Base-by-base conservation (phyloP, 2,888 invertebrate genomes). In the Theretra japonica region DNA sequence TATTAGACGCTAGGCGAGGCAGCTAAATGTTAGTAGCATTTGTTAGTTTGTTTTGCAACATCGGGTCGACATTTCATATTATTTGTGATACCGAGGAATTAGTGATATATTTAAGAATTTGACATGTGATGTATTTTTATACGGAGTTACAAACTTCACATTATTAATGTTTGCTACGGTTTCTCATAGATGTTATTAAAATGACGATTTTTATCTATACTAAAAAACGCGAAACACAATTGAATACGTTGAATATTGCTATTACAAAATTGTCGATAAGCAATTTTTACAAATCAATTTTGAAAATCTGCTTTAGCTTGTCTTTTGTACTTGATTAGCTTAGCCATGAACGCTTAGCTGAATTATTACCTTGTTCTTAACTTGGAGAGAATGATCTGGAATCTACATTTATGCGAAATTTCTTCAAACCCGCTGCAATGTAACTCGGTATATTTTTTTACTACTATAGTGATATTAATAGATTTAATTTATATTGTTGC, bases 41-140 rank as follows among this genome's bases (percentile, higher is more conserved):
- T 48, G 15, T 65, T 21, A 17, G 23, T 7, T 65, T 65, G 19
- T 65, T 65, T 48, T 23, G 41, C 23, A 23, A 48, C 48, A 65
- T 17, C 7, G 25, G 50, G 53, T 62, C 48, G 58, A 70, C 30
- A 62, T 60, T 30, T 48, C 30, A 50, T 70, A 62, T 70, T 53
- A 70, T 62, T 70, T 70, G 70, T 70, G 62, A 70, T 70, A 70
- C 65, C 15, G 41, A 65, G 8, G 41, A 23, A 21, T 48, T 65
- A 65, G 65, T 65, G 65, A 65, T 65, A 65, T 60, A 30, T 19
- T 33, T 62, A 62, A 65, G 41, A 6, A 65, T 59, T 70, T 60
- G 53, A 69, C 83, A 80, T 84, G 84, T 84, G 83, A 84, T 85
- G 81, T 84, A 85, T 84, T 85, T 85, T 84, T 84, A 80, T 85